Evolutionary conservation across 1,140 invertebrate species (phyloP), one percentile per base, ranked within the genome.

Genomic region (Micrasema minimum): DNA sequence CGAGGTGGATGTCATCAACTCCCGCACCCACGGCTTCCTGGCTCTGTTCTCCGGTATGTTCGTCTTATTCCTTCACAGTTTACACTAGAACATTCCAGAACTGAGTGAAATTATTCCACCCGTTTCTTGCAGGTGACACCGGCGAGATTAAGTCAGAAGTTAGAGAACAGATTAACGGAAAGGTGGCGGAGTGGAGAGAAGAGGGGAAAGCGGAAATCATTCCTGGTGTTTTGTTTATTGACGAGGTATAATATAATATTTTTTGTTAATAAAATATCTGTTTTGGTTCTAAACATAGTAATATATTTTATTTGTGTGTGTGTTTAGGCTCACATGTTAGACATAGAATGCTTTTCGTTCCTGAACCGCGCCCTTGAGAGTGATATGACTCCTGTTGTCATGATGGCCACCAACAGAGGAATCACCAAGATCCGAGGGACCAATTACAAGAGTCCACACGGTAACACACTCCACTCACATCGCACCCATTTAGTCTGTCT

Each of bases 141-240:
- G 98, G 98, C 3, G 98, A 99, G 85, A 99, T 99, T 18, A 99
- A 99, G 79, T 86, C 93, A 0, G 98, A 99, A 87, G 95, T 99
- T 0, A 86, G 98, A 37, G 97, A 99, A 78, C 97, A 99, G 83
- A 99, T 99, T 75, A 99, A 99, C 80, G 88, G 91, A n/a, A 99
- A 99, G 85, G 94, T 98, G 6, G 91, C 94, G 0, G 98, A 99
- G 84, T 99, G 98, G 98, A 86, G 96, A 55, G 98, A 99, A 83
- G 98, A 99, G 82, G 97, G 97, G 0, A 99, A 99, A 81, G 97
- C 98, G 0, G 96, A 99, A 84, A 98, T 99, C 76, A 95, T 98
- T 72, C 97, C 97, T 0, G 97, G 97, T 0, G 97, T 97, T 11
- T 82, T 96, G 0, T 96, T 97, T 76, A 92, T 96, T 76, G 94